Evolutionary conservation across 2,888 invertebrate genomes (phyloP), one percentile per base, ranked within the genome.

Genomic region (Andrena trimmerana): DNA sequence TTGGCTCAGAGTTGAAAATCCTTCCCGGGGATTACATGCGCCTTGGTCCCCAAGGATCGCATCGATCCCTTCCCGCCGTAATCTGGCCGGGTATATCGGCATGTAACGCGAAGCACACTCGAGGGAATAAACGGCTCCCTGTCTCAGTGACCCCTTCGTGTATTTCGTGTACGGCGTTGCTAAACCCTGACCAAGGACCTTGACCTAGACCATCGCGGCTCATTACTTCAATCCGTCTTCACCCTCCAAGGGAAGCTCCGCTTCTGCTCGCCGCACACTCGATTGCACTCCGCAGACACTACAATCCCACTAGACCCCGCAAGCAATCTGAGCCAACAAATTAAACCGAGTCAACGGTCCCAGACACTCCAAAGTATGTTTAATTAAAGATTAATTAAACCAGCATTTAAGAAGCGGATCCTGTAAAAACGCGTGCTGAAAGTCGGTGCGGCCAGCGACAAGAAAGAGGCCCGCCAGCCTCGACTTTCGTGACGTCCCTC

Each of bases 131-230:
- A 78, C 85, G 76, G 67, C 70, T 20, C 73, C 78, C 75, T 57
- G 57, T 75, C 72, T 68, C 70, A 50, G 81, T 59, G 72, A 75
- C 78, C 81, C 75, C 72, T 78, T 68, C 67, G 62, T 71, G 67
- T 74, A 74, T 74, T 80, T 80, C 79, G 83, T 83, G 65, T 68
- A 78, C 66, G 57, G 60, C 78, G 67, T 59, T 69, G 75, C 50
- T 77, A 57, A 66, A 80, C 33, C 70, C 50, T 66, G 71, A 29
- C 65, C 71, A 60, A 68, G 54, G 85, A 83, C 86, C 86, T 85
- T 86, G 86, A 86, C 86, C 86, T 63, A 86, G 80, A 83, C 77
- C 78, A 80, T 80, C 31, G 36, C 54, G 68, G 75, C 59, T 86
- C 83, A 66, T 80, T 85, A 73, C 82, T 85, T 83, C 79, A 57